Conservation (phyloP, 2,113 vertebrate species). For the Nestor notabilis region DNA sequence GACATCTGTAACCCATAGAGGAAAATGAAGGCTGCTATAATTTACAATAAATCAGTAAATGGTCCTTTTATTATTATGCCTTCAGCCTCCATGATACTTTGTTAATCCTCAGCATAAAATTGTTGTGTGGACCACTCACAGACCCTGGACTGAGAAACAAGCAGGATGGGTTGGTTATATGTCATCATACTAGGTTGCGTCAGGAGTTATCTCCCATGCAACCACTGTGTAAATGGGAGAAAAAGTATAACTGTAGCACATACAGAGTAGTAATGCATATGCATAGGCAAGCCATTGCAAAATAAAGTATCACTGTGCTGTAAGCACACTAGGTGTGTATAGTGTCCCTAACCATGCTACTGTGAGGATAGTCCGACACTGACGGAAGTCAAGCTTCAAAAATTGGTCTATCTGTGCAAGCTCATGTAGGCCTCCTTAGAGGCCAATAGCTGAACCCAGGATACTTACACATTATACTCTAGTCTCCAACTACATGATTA, state of each 20-base stretch:
- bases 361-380: neutral
- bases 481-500: neutral
- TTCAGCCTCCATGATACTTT: neutral
- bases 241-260: neutral
- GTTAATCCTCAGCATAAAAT: neutral
- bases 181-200: neutral
- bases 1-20: neutral
- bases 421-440: neutral
- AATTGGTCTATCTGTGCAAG: neutral
- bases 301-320: neutral
- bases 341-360: neutral
- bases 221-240: neutral
- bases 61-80: neutral
- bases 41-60: neutral
- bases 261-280: no score
- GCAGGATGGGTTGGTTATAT: neutral
- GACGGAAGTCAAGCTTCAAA: neutral
- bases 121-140: neutral
- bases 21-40: neutral
- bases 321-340: fast-evolving
- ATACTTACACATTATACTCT: neutral
- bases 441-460: neutral
- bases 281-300: neutral
- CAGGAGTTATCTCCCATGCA: neutral
- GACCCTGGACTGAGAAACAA: fast-evolving